Evolutionary conservation across 1,140 invertebrate species (phyloP), one percentile per base, ranked within the genome.

Genomic region (Patella vulgata): DNA sequence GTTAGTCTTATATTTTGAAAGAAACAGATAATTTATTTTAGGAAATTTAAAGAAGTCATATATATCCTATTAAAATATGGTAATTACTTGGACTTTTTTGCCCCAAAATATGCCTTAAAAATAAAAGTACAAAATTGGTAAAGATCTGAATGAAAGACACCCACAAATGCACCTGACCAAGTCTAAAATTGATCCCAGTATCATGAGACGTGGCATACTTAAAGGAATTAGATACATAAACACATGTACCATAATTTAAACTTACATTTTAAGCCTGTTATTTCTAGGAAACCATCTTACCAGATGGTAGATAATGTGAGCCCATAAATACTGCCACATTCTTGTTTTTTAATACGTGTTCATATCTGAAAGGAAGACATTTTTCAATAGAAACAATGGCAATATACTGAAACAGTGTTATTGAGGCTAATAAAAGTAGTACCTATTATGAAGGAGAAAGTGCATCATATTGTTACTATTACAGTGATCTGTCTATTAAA

Each of bases 181-280:
- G n/a, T n/a, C n/a, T n/a, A n/a, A n/a, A n/a, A n/a, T n/a, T n/a
- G n/a, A n/a, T n/a, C n/a, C n/a, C n/a, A n/a, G n/a, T 17, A 25
- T 21, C 14, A 25, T 25, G 30, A n/a, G 14, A 51, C 8, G n/a
- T 8, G 3, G 27, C 19, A 36, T 17, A 17, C 19, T 23, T 9
- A 3, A 39, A 36, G 33, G 8, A 6, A 21, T 19, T 17, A 23
- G 14, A 39, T 11, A n/a, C 9, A 14, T 14, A 36, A 31, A 19
- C 12, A 6, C 8, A 53, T 3, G 12, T 8, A 9, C 5, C n/a
- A 8, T 14, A 19, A 43, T 21, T 36, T 39, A 23, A 19, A 76
- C 73, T 68, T 61, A 78, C 76, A 77, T 77, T 58, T 77, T 78
- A 9, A 52, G 48, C 40, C 76, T 66, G 59, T 78, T 78, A 59